These are phyloP conservation scores for Folsomia manolachei DNA, from an alignment of 2,888 invertebrate species.

Conservation along the genomic window DNA sequence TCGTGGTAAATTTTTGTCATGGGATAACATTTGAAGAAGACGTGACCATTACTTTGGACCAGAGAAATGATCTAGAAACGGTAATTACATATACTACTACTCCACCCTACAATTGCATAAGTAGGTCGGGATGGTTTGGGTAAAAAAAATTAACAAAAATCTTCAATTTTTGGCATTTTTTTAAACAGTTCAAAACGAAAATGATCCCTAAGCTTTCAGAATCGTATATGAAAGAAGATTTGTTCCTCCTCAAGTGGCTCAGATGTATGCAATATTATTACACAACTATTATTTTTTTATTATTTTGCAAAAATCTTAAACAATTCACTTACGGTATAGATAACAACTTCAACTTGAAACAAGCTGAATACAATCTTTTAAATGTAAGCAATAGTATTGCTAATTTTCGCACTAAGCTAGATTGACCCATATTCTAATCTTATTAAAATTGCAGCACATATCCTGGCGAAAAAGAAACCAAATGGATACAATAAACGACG, in stretches of 20 bases:
- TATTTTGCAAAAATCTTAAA: neutral
- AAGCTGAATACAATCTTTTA: neutral
- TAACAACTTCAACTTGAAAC: neutral
- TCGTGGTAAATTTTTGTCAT: neutral
- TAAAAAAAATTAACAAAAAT: neutral
- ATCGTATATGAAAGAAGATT: neutral
- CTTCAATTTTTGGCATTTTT: neutral
- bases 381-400: neutral
- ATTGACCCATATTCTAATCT: neutral
- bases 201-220: neutral
- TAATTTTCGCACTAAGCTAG: neutral
- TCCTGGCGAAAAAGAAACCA: conserved; percentile 23
- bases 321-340: neutral
- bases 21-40: neutral
- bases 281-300: neutral
- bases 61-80: neutral
- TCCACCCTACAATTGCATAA: no score
- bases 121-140: no score
- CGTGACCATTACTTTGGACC: neutral
- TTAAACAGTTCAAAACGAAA: neutral
- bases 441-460: conserved; percentile 24
- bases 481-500: conserved; percentile 13
- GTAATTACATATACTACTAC: no score
- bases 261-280: neutral
- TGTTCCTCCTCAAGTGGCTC: neutral